Percentiles rank a stretch among this genome's conserved stretches.
These are phyloP conservation scores for Papilio demoleus DNA, from an alignment of 2,888 invertebrate genomes.

Conservation along the genomic window DNA sequence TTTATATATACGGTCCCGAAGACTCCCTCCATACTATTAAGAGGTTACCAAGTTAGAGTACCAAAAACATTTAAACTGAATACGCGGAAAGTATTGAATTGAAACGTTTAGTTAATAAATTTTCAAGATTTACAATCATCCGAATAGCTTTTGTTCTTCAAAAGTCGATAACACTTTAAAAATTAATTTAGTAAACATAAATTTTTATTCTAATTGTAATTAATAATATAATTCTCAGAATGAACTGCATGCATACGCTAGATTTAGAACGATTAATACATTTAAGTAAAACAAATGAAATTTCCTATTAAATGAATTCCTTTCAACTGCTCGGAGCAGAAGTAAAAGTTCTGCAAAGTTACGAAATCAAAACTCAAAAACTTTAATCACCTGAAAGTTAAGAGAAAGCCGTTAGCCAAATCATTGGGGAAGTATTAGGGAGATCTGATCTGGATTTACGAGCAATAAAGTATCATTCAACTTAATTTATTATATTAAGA, in stretches of 20 bases:
- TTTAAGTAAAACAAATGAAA: slow-evolving; percentile 7
- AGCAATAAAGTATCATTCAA: slow-evolving; percentile 24
- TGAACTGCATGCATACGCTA: not conserved
- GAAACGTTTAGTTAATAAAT: no score
- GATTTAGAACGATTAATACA: not conserved
- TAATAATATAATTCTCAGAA: no score
- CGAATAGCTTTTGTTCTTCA: no score
- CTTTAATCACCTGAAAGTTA: slow-evolving; percentile 21
- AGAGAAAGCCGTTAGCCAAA: slow-evolving; percentile 19
- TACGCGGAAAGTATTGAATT: not conserved
- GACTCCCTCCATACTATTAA: no score
- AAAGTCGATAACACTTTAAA: no score
- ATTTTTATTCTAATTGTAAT: no score
- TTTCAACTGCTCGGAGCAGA: slow-evolving; percentile 1
- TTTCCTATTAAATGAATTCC: slow-evolving; percentile 12
- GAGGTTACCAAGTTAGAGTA: not conserved
- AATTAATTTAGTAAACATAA: no score
- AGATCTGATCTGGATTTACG: slow-evolving; percentile 17
- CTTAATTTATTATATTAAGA: slow-evolving; percentile 16
- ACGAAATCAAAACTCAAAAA: slow-evolving; percentile 24
- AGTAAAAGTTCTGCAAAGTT: slow-evolving; percentile 14
- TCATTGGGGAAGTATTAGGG: slow-evolving; percentile 16
- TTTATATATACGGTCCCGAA: not conserved
- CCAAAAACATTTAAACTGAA: not conserved
- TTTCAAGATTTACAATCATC: no score